Conservation (phyloP, 2,888 invertebrate genomes). For the Drosophila affinis region DNA sequence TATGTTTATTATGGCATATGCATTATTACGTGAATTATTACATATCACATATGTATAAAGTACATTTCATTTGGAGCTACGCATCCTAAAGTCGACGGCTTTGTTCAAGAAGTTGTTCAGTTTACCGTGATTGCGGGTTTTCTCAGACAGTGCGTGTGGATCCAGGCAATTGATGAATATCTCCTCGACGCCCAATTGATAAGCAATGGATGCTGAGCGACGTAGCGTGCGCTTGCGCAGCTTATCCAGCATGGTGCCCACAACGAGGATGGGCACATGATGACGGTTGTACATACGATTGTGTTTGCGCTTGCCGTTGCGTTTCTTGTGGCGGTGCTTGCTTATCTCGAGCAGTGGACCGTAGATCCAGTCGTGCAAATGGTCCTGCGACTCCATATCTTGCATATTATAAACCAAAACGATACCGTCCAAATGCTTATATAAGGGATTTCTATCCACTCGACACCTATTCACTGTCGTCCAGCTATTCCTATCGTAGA, state of each 20-base stretch:
- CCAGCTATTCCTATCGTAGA: slow-evolving; percentile 52
- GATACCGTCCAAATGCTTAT: slow-evolving; percentile 54
- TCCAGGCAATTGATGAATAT: slow-evolving; percentile 57
- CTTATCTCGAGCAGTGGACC: slow-evolving; percentile 50
- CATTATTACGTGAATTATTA: no score
- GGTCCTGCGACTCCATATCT: slow-evolving; percentile 58
- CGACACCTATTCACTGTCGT: slow-evolving; percentile 31
- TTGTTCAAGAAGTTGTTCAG: slow-evolving; percentile 54
- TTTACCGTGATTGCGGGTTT: slow-evolving; percentile 53
- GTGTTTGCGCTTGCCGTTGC: slow-evolving; percentile 18
- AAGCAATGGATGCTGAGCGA: slow-evolving; percentile 47
- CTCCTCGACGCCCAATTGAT: slow-evolving; percentile 59
- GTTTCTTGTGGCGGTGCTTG: slow-evolving; percentile 39
- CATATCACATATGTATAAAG: background rate
- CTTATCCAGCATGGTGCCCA: slow-evolving; percentile 59
- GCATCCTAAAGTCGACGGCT: slow-evolving; percentile 54
- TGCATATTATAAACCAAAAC: slow-evolving; percentile 58
- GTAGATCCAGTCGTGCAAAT: slow-evolving; percentile 61
- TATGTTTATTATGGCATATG: no score
- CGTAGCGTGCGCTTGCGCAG: slow-evolving; percentile 33
- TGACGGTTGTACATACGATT: slow-evolving; percentile 43
- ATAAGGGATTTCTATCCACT: slow-evolving; percentile 39
- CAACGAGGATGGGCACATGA: slow-evolving; percentile 63
- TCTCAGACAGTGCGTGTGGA: slow-evolving; percentile 18
- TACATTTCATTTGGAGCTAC: background rate